Base-by-base conservation (phyloP, 2,797 vertebrate species). In the Astyanax mexicanus region DNA sequence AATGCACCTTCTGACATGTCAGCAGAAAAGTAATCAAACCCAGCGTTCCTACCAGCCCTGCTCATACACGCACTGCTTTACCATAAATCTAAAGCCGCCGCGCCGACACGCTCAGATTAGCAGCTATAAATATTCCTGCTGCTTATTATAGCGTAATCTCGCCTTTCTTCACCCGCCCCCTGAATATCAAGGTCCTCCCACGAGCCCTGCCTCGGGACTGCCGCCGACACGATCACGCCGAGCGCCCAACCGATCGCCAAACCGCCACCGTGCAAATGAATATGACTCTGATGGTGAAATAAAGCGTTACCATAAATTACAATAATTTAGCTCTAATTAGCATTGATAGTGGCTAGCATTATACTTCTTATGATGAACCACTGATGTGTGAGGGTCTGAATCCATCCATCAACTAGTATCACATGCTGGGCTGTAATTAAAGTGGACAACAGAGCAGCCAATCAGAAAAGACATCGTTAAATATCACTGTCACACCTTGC, bases 121-220 rank as follows among this genome's bases (percentile, higher is more conserved):
- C 62, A 23, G 85, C 88, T 91, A 92, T 86, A 89, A 91, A 92
- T 91, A 91, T 51, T 72, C 72, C 79, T 76, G 84, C 82, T 81
- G 87, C 64, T 90, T 86, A 88, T 80, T 86, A 88, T 80, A 67
- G 70, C 81, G 75, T 91, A 91, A 92, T 91, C 86, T 83, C 32
- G 87, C 91, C 90, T 88, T 85, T 79, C 66, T 75, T 73, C 70
- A 76, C 78, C 65, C 80, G 90, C 81, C 82, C 80, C 75, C n/a
- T n/a, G 89, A 89, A 89, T 83, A 89, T 84, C 75, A 83, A 86
- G 84, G 83, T 84, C 84, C 85, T 89, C 88, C 89, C 85, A 90
- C 87, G 45, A 80, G 64, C 67, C 81, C 35, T 65, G 79, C 69
- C 73, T 75, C 47, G 23, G 80, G 84, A 86, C 84, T 79, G 72